Evolutionary conservation across 35 echinoderm and acorn worm genomes (phyloP).

Genomic region (Heliocidaris erythrogramma): DNA sequence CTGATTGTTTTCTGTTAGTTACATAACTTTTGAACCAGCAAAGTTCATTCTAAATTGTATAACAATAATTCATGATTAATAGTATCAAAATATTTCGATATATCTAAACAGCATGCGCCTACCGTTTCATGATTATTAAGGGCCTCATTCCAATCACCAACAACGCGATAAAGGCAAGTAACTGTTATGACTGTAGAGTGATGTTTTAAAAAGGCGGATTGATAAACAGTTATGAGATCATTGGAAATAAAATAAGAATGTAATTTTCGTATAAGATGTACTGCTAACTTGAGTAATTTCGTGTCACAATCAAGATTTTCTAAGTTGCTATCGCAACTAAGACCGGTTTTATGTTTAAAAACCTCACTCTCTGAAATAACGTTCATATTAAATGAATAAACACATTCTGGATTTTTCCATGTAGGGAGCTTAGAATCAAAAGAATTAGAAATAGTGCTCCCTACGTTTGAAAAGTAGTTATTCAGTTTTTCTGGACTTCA

Average conservation of each 20-base stretch:
- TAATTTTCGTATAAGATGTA: neutral
- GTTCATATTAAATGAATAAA: neutral
- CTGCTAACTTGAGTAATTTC: neutral
- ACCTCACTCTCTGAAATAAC: neutral
- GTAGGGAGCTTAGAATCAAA: neutral
- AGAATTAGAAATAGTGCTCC: neutral
- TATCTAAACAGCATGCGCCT: slow-evolving; percentile 37
- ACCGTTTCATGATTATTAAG: slow-evolving; percentile 36
- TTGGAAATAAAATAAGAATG: neutral
- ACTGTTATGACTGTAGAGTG: slow-evolving; percentile 44
- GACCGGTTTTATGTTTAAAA: neutral
- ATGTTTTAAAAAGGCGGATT: slow-evolving; percentile 50
- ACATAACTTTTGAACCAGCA: neutral
- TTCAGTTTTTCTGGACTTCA: neutral
- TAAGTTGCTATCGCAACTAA: slow-evolving; percentile 16
- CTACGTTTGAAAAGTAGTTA: neutral
- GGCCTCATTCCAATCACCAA: slow-evolving; percentile 29
- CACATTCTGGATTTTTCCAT: slow-evolving; percentile 2
- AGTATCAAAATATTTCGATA: slow-evolving; percentile 51
- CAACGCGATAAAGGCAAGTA: neutral
- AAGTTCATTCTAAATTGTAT: neutral
- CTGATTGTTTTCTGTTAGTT: neutral
- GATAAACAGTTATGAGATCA: slow-evolving; percentile 47
- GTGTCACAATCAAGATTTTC: slow-evolving; percentile 26
- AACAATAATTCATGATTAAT: neutral